These are phyloP conservation scores for Sycophila sp. DNA, from an alignment of 1,140 invertebrate genomes.

Conservation along the genomic window DNA sequence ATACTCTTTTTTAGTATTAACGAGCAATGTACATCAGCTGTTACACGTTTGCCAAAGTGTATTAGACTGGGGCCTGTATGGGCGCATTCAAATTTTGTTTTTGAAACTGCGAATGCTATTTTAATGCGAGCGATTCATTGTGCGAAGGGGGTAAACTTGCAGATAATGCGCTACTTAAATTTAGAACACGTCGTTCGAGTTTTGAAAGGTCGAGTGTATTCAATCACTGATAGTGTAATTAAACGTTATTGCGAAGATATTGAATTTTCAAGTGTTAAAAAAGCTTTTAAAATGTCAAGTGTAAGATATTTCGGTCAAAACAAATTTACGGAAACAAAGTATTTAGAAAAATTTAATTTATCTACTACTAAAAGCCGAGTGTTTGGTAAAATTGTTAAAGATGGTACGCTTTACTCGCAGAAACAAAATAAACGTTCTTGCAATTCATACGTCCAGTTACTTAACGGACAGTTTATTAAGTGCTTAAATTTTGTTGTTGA, in stretches of 20 bases:
- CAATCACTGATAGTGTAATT: neutral
- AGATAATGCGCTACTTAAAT: neutral
- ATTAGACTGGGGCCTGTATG: conserved; percentile 3
- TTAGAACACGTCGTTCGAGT: neutral
- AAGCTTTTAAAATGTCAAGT: too few species aligned
- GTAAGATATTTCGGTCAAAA: neutral
- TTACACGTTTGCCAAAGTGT: conserved; percentile 2
- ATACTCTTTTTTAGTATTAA: conserved; percentile 32
- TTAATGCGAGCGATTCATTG: neutral
- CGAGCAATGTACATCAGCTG: conserved; percentile 35
- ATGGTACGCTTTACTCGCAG: neutral
- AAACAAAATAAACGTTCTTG: neutral
- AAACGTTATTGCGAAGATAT: neutral
- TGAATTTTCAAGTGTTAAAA: neutral
- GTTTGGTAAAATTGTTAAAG: neutral
- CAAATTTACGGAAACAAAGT: neutral
- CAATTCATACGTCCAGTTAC: neutral
- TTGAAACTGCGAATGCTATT: neutral
- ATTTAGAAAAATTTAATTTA: neutral
- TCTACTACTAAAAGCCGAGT: neutral
- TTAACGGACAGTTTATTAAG: neutral
- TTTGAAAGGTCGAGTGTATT: neutral
- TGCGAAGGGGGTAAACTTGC: neutral
- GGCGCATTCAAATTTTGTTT: neutral
- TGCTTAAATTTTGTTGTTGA: neutral